phyloP scores from a whole-genome alignment of 2,113 vertebrate genomes.

The Promerops cafer region DNA sequence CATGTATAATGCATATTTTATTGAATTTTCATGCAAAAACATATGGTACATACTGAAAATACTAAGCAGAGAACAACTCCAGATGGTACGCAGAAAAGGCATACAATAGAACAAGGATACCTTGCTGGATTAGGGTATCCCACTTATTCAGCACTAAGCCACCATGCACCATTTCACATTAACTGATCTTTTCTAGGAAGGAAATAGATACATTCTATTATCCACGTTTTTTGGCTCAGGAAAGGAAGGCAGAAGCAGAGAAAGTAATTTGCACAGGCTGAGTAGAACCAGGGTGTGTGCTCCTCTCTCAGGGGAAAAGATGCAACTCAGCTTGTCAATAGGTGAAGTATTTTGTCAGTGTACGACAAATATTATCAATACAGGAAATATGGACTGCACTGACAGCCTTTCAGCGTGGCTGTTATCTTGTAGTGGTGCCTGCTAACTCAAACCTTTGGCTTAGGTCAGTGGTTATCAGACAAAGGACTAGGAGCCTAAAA shows the following conservation, averaged over 20 bases:
- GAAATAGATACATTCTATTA: conserved; percentile 51
- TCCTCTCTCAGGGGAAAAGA: not conserved
- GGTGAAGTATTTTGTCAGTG: not conserved
- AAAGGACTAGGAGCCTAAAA: not conserved
- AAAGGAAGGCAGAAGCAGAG: not conserved
- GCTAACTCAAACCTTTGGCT: not conserved
- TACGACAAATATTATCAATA: not conserved
- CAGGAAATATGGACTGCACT: not conserved
- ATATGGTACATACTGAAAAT: conserved; percentile 62
- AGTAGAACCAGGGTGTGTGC: not conserved
- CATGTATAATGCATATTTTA: conserved; percentile 61
- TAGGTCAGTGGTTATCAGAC: not conserved
- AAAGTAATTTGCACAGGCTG: not conserved
- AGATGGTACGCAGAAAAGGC: conserved; percentile 57
- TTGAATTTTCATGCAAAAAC: conserved; percentile 66
- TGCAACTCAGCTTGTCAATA: not conserved
- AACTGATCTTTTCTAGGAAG: conserved; percentile 38
- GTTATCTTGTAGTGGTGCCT: not conserved
- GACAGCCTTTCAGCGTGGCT: not conserved
- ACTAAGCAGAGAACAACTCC: conserved; percentile 62
- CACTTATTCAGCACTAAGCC: conserved; percentile 46
- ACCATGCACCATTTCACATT: conserved; percentile 47
- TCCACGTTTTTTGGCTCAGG: not conserved
- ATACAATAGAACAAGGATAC: conserved; percentile 46
- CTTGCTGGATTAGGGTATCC: conserved; percentile 50